phyloP scores from a whole-genome alignment of 2,113 vertebrate genomes.

The Lepus timidus region DNA sequence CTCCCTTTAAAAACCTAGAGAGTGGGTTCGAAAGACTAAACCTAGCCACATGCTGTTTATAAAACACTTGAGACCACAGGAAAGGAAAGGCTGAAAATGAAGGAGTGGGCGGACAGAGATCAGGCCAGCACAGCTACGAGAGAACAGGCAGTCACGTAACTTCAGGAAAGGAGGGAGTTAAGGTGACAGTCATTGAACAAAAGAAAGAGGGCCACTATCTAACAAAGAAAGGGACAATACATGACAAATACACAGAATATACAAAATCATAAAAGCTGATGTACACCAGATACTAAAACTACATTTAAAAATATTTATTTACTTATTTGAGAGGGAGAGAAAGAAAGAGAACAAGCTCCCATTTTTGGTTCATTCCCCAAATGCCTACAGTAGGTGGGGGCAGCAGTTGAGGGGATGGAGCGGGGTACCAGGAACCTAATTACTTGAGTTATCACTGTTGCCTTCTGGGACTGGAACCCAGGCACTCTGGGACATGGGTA shows the following conservation, averaged over 20 bases:
- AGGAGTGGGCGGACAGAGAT: background rate
- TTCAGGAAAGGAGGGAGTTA: background rate
- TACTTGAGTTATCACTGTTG: too few species aligned
- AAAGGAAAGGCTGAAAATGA: slow-evolving; percentile 13
- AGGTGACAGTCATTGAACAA: background rate
- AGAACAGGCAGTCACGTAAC: background rate
- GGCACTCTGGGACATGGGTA: too few species aligned
- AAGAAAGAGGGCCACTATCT: background rate
- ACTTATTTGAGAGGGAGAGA: too few species aligned
- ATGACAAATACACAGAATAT: background rate
- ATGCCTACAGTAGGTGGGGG: too few species aligned
- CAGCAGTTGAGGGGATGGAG: too few species aligned
- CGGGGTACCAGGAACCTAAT: too few species aligned
- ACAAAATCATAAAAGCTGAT: background rate
- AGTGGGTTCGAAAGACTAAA: background rate
- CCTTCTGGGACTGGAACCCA: too few species aligned
- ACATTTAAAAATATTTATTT: background rate
- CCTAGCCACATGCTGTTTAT: background rate
- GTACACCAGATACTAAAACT: background rate
- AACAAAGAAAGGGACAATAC: background rate
- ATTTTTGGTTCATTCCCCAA: too few species aligned
- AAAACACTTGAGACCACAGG: background rate
- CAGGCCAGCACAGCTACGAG: background rate
- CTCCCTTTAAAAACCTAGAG: background rate
- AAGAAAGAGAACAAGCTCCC: too few species aligned